Evolutionary conservation across 2,888 invertebrate species (phyloP).

Genomic region (Drosophila robusta): DNA sequence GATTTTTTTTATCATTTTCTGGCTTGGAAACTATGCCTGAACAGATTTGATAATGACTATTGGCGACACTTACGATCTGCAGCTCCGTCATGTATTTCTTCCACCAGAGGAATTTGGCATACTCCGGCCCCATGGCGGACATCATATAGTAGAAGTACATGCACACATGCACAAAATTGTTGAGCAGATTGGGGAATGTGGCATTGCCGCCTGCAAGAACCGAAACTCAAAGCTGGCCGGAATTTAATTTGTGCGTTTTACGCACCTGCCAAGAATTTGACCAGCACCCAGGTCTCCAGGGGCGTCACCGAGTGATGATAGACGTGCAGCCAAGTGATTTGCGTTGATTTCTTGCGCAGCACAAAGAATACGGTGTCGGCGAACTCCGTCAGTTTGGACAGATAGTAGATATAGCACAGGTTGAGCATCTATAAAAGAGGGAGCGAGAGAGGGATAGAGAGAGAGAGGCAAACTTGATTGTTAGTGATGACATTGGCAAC

Average conservation of each 20-base stretch:
- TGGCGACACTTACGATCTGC: slow-evolving; percentile 90
- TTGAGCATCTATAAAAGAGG: slow-evolving; percentile 83
- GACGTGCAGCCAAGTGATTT: slow-evolving; percentile 95
- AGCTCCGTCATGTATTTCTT: slow-evolving; percentile 96
- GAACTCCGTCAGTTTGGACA: slow-evolving; percentile 95
- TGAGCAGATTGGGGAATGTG: slow-evolving; percentile 88
- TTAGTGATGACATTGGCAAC: slow-evolving; percentile 45
- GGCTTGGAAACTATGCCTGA: slow-evolving; percentile 37
- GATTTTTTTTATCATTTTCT: slow-evolving; percentile 1
- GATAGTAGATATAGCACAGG: slow-evolving; percentile 92
- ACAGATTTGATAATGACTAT: slow-evolving; percentile 47
- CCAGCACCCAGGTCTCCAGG: slow-evolving; percentile 95
- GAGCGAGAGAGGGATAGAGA: neutral
- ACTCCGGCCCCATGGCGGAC: slow-evolving; percentile 94
- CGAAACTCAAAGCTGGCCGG: neutral
- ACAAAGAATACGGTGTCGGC: slow-evolving; percentile 97
- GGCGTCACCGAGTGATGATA: slow-evolving; percentile 98
- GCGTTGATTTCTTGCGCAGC: slow-evolving; percentile 94
- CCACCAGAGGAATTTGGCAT: slow-evolving; percentile 96
- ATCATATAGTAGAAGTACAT: slow-evolving; percentile 98
- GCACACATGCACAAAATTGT: slow-evolving; percentile 97
- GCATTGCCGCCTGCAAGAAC: slow-evolving; percentile 86
- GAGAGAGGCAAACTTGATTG: slow-evolving; percentile 20
- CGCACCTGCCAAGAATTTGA: slow-evolving; percentile 92
- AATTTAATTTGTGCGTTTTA: neutral